Conservation (phyloP, 1,140 invertebrate species). For the Holotrichia oblita region DNA sequence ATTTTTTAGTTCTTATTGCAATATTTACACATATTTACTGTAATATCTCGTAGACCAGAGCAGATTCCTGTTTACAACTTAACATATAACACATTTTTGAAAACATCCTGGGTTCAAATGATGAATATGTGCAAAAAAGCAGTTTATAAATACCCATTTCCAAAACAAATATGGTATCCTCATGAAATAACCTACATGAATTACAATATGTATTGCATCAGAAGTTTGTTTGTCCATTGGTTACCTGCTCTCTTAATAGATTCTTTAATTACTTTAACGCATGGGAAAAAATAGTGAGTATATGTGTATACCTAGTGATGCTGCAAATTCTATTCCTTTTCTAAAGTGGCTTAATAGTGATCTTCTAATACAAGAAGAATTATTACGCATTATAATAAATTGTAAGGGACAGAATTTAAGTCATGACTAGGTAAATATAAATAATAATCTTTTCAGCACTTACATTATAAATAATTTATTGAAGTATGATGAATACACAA, state of each 20-base stretch:
- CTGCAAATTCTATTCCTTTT: neutral
- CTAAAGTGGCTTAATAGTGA: slow-evolving; percentile 68
- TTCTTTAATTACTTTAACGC: slow-evolving; percentile 77
- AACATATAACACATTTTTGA: slow-evolving; percentile 71
- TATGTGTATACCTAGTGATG: neutral
- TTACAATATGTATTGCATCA: slow-evolving; percentile 76
- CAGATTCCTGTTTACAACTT: slow-evolving; percentile 80
- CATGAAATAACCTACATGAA: slow-evolving; percentile 79
- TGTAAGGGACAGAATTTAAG: no score
- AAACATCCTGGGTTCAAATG: slow-evolving; percentile 84
- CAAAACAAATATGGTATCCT: slow-evolving; percentile 84
- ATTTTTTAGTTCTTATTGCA: no score
- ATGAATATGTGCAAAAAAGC: slow-evolving; percentile 74
- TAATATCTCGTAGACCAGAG: slow-evolving; percentile 63
- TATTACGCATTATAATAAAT: no score
- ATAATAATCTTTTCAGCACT: slow-evolving; percentile 76
- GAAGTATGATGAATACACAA: no score
- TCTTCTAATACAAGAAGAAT: slow-evolving; percentile 78
- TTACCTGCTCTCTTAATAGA: slow-evolving; percentile 89
- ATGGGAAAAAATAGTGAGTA: slow-evolving; percentile 83
- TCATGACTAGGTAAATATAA: no score
- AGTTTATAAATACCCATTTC: slow-evolving; percentile 79
- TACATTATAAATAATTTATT: no score
- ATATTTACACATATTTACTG: neutral
- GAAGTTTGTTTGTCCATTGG: slow-evolving; percentile 84